A percentile compares a stretch with the other conserved stretches of the same genome.
Conservation (phyloP, 2,888 invertebrate species). For the Metopia argyrocephala region DNA sequence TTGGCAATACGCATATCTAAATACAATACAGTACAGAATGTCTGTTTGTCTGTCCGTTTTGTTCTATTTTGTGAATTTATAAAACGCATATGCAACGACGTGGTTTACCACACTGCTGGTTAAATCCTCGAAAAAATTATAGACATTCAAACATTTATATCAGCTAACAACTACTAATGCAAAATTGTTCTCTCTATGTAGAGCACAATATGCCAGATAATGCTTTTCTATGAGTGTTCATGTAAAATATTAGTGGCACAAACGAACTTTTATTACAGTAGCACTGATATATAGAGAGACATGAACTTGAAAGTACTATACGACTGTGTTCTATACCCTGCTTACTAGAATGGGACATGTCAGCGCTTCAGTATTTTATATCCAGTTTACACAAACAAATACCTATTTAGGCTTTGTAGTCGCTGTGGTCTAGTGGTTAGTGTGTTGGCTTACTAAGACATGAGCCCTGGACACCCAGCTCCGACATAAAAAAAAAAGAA, state of each 20-base stretch:
- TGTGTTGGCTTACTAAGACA: too few relatives aligned
- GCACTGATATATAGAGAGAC: slow-evolving; percentile 5
- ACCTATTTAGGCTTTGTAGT: too few relatives aligned
- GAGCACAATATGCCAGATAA: background rate
- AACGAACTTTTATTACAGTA: slow-evolving; percentile 35
- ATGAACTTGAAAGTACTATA: background rate
- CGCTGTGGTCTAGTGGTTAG: too few relatives aligned
- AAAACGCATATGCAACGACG: slow-evolving; percentile 62
- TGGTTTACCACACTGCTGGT: slow-evolving; percentile 61
- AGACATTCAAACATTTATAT: slow-evolving; percentile 39
- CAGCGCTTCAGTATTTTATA: too few relatives aligned
- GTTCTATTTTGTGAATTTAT: slow-evolving; percentile 40
- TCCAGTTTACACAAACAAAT: too few relatives aligned
- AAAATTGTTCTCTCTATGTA: too few relatives aligned
- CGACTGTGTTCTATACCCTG: slow-evolving; percentile 51
- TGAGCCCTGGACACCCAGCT: too few relatives aligned
- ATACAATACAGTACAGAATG: slow-evolving; percentile 16
- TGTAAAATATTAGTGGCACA: slow-evolving; percentile 17
- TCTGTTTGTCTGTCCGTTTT: slow-evolving; percentile 7
- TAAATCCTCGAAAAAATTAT: slow-evolving; percentile 61
- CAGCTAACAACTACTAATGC: background rate
- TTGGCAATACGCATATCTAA: slow-evolving; percentile 59
- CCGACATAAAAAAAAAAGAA: too few relatives aligned
- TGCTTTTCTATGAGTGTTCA: background rate
- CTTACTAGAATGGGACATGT: too few relatives aligned